Conservation (phyloP, 2,888 invertebrate species). For the Agonopterix subpropinquella region DNA sequence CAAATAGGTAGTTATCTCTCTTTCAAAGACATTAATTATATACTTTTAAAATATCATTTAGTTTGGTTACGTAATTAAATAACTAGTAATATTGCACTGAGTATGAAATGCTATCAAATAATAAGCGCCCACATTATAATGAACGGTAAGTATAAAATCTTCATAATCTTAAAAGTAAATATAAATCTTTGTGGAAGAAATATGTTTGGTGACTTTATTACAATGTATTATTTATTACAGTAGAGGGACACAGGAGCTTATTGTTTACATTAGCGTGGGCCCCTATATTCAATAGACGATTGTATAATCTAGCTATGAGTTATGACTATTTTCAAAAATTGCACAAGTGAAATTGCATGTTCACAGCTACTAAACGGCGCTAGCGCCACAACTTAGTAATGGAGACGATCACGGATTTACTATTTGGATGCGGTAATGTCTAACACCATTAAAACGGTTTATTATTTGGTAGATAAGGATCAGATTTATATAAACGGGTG, state of each 20-base stretch:
- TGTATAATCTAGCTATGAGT: constrained; percentile 73
- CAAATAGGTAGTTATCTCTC: constrained; percentile 71
- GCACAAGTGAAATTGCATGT: constrained; percentile 74
- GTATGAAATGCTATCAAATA: constrained; percentile 76
- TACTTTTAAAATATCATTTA: constrained; percentile 72
- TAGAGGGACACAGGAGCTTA: constrained; percentile 54
- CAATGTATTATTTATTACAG: constrained; percentile 17
- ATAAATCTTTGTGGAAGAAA: constrained; percentile 71
- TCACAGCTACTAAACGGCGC: constrained; percentile 69
- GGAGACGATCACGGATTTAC: constrained; percentile 48
- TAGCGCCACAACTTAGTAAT: constrained; percentile 50
- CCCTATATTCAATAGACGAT: constrained; percentile 71
- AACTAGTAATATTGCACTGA: constrained; percentile 78
- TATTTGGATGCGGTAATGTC: constrained; percentile 44
- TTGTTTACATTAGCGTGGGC: constrained; percentile 64
- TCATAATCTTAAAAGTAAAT: constrained; percentile 66
- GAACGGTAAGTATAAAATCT: constrained; percentile 61
- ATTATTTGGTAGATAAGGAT: constrained; percentile 59
- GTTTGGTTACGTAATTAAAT: constrained; percentile 78
- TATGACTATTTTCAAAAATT: constrained; percentile 73
- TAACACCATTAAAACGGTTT: constrained; percentile 38
- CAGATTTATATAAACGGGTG: constrained; percentile 55
- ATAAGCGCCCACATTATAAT: constrained; percentile 70
- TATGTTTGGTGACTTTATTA: constrained; percentile 58
- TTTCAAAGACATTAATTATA: constrained; percentile 68